Percentiles rank a stretch among this genome's conserved stretches.
These are phyloP conservation scores for Petrocephalus zakoni DNA, from an alignment of 2,113 vertebrate species.

Conservation along the genomic window DNA sequence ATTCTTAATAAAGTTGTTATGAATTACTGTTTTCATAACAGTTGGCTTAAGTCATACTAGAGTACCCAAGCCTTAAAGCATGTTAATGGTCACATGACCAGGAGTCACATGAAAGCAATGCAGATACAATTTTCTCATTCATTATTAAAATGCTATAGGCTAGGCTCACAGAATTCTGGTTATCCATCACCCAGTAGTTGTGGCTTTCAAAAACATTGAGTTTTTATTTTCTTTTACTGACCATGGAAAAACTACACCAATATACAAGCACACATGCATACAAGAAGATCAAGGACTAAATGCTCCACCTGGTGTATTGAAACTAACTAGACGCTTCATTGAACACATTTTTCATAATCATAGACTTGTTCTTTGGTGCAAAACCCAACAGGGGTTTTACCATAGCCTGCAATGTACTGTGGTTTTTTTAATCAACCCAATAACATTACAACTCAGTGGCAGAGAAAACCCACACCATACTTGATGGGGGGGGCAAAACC, in stretches of 20 bases:
- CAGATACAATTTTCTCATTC: background rate
- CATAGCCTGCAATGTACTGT: background rate
- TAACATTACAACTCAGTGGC: background rate
- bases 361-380: background rate
- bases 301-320: background rate
- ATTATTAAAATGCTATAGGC: background rate
- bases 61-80: background rate
- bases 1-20: background rate
- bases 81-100: slow-evolving; percentile 11
- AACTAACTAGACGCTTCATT: background rate
- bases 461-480: background rate
- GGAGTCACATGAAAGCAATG: background rate
- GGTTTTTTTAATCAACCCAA: background rate
- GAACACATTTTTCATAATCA: background rate
- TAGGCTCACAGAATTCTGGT: background rate
- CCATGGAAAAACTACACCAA: background rate
- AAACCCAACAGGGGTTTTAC: background rate
- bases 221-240: background rate
- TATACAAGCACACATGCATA: background rate
- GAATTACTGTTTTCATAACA: background rate
- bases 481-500: background rate
- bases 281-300: background rate
- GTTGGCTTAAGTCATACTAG: background rate
- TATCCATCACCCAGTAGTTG: background rate
- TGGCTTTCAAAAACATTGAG: background rate